phyloP scores from a whole-genome alignment of 2,888 invertebrate species.

The Laothoe populi region DNA sequence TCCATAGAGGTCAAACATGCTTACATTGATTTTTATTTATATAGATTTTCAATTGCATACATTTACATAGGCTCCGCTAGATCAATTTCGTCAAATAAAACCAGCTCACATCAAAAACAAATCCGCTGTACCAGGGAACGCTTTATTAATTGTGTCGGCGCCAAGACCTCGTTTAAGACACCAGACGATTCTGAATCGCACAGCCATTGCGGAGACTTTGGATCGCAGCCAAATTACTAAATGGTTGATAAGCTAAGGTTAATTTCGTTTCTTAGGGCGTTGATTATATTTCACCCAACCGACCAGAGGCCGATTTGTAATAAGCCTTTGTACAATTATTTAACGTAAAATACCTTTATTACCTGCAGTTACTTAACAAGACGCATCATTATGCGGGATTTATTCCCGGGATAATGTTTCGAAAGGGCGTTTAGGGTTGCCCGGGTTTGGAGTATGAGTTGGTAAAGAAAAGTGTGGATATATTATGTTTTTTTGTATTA shows the following conservation, averaged over 20 bases:
- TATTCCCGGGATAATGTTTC: constrained; percentile 23
- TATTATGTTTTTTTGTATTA: no score
- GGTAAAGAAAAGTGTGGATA: neutral
- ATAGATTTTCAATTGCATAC: no score
- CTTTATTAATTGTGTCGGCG: constrained; percentile 43
- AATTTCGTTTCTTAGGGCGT: constrained; percentile 56
- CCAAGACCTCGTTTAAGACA: constrained; percentile 55
- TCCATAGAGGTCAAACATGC: no score
- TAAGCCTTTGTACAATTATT: constrained; percentile 41
- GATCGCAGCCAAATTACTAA: constrained; percentile 67
- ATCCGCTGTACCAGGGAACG: constrained; percentile 18
- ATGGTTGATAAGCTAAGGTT: constrained; percentile 70
- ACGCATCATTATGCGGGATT: constrained; percentile 25
- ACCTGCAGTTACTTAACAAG: constrained; percentile 27
- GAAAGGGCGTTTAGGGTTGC: constrained; percentile 20
- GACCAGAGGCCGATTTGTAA: constrained; percentile 45
- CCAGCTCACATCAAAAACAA: constrained; percentile 3
- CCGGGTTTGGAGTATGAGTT: neutral
- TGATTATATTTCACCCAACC: constrained; percentile 51
- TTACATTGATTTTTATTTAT: no score
- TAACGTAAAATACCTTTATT: constrained; percentile 25
- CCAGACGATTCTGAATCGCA: constrained; percentile 43
- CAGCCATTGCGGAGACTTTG: constrained; percentile 54
- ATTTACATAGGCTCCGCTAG: neutral
- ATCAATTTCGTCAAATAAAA: neutral